Evolutionary conservation across 2,797 vertebrate species (phyloP), one percentile per base, ranked within the genome.

Genomic region (Chiroxiphia lanceolata): DNA sequence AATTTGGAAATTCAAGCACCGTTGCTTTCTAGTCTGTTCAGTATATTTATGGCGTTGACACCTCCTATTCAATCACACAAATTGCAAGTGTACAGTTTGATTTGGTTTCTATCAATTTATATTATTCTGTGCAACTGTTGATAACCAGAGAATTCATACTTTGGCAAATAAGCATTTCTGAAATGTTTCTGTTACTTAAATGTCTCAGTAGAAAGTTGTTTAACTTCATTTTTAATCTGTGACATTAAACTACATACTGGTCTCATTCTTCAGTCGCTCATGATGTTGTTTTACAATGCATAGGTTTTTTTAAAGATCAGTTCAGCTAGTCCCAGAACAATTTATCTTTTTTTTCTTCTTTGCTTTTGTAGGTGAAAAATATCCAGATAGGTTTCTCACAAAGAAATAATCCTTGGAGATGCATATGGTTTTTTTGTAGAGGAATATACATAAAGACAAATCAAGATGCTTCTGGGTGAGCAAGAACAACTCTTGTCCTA

Each of bases 401-500:
- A 45, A 87, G 54, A 61, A 84, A 60, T 51, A 44, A 61, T 48
- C 15, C 17, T 67, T 42, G 56, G 34, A 69, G 36, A 50, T 3
- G 1, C 5, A 5, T 57, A 11, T 13, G 33, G 38, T 79, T 76
- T 90, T 87, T 47, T 71, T 85, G 4, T 71, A 93, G 83, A 89
- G 56, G 48, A 87, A 71, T n/a, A 44, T 21, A 13, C 1, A 1
- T 56, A 48, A 82, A 67, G 27, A 68, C 68, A 85, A 89, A 87
- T 42, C 64, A 91, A 91, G 69, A 97, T 97, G 97, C 13, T 71
- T 72, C 80, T 64, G 57, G 64, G 72, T 10, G 79, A 97, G 29
- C 92, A 96, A 92, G 95, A 97, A 69, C 96, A 79, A 8, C 31
- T 97, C 33, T 74, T 99, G 31, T 95, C 98, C 86, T 96, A 98